phyloP scores from a whole-genome alignment of 2,888 invertebrate genomes.

The Diplolepis rosae region DNA sequence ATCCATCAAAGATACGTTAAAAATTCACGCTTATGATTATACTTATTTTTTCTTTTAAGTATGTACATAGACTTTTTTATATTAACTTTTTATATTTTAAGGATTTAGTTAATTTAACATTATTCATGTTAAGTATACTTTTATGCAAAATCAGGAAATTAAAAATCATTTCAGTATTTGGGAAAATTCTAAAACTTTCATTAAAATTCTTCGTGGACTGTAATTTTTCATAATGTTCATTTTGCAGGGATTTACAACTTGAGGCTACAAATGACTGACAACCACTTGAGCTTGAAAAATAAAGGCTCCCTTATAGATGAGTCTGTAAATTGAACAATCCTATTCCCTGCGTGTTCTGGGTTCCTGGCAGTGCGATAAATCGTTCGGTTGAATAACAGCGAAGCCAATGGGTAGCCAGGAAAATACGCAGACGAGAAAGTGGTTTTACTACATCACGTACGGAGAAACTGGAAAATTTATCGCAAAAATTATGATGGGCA shows the following conservation, averaged over 20 bases:
- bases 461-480: conserved; percentile 26
- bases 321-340: conserved; percentile 7
- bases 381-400: not conserved
- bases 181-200: no score
- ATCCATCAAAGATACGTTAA: not conserved
- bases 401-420: not conserved
- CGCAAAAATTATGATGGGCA: conserved; percentile 6
- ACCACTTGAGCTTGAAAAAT: not conserved
- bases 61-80: no score
- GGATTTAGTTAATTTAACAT: no score
- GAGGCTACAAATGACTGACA: not conserved
- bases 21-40: not conserved
- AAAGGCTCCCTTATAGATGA: not conserved
- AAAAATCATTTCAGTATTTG: no score
- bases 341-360: not conserved
- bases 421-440: conserved; percentile 28
- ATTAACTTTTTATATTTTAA: no score
- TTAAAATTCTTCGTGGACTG: no score
- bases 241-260: no score
- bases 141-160: no score
- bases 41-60: no score
- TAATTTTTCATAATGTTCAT: no score
- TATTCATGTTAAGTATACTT: no score
- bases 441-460: conserved; percentile 12
- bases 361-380: conserved; percentile 3